These are phyloP conservation scores for Gibbula magus DNA, from an alignment of 2,888 invertebrate species.

Conservation along the genomic window DNA sequence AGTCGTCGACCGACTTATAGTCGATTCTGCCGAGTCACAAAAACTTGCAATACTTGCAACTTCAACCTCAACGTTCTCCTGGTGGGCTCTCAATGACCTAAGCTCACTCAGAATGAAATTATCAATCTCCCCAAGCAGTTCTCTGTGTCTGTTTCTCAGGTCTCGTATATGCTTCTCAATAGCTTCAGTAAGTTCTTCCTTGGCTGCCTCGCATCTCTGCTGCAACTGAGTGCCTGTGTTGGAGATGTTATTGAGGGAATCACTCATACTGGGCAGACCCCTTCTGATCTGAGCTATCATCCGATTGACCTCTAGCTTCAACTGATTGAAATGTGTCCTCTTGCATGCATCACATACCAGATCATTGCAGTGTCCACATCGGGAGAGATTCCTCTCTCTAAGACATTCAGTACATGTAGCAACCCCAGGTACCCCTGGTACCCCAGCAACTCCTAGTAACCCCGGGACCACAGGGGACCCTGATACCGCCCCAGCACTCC, in stretches of 20 bases:
- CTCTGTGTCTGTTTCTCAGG: conserved; percentile 80
- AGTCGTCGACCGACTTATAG: conserved; percentile 49
- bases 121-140: conserved; percentile 81
- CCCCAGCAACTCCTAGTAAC: neutral
- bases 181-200: conserved; percentile 88
- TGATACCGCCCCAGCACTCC: neutral
- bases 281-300: conserved; percentile 83
- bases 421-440: neutral
- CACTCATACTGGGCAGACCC: conserved; percentile 81
- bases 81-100: conserved; percentile 86
- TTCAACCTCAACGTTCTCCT: conserved; percentile 95
- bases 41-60: conserved; percentile 96
- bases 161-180: conserved; percentile 71
- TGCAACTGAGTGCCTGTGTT: conserved; percentile 91
- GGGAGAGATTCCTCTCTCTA: conserved; percentile 78
- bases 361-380: conserved; percentile 97
- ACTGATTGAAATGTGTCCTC: conserved; percentile 77
- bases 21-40: conserved; percentile 82
- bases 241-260: conserved; percentile 77
- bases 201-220: conserved; percentile 89
- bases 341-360: conserved; percentile 96
- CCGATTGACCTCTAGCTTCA: conserved; percentile 84
- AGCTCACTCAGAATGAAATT: conserved; percentile 92
- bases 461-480: neutral
- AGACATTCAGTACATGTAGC: conserved; percentile 87